phyloP scores from a whole-genome alignment of 2,888 invertebrate species.

The Mechanitis mazaeus region DNA sequence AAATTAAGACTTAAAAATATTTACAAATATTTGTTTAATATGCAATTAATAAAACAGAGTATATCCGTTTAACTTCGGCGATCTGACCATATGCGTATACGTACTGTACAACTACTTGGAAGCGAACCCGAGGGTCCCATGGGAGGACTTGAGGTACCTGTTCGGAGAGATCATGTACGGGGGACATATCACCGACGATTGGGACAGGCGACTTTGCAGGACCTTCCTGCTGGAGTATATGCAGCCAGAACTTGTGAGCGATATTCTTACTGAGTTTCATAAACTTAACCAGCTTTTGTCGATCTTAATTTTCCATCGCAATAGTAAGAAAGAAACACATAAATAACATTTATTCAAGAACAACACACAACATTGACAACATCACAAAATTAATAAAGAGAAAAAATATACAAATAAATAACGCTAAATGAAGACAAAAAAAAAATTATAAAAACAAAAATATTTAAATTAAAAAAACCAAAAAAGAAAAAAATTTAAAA shows the following conservation, averaged over 20 bases:
- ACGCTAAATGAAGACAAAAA: too few species aligned
- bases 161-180: constrained; percentile 99
- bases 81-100: constrained; percentile 93
- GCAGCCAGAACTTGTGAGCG: constrained; percentile 84
- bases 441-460: too few species aligned
- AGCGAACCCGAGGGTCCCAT: constrained; percentile 90
- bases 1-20: too few species aligned
- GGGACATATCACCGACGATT: constrained; percentile 97
- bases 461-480: too few species aligned
- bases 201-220: constrained; percentile 92
- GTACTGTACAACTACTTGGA: constrained; percentile 94
- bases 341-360: too few species aligned
- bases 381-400: too few species aligned
- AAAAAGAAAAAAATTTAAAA: too few species aligned
- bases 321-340: too few species aligned
- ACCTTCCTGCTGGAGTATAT: constrained; percentile 92
- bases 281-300: not conserved
- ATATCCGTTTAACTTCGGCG: constrained; percentile 89
- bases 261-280: not conserved
- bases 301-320: too few species aligned
- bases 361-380: too few species aligned
- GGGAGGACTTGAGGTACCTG: constrained; percentile 95
- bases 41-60: constrained; percentile 50
- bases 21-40: too few species aligned
- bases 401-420: too few species aligned